These are phyloP conservation scores for Tupiocoris notatus DNA, from an alignment of 2,888 invertebrate genomes.

Conservation along the genomic window DNA sequence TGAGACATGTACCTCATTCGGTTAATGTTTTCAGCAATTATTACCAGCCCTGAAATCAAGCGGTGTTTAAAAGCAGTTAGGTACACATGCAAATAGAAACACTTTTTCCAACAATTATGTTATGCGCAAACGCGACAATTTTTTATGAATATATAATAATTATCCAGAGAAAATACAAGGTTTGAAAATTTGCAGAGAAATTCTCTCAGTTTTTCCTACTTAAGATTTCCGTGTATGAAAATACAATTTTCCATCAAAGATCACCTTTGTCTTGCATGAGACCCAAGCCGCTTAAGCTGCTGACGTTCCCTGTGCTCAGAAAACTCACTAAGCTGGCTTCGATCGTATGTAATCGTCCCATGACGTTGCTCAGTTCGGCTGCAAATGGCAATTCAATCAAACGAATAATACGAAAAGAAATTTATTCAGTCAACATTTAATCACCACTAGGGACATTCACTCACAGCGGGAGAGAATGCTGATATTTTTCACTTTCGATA, in stretches of 20 bases:
- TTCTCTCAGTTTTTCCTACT: not conserved
- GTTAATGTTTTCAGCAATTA: slow-evolving; percentile 95
- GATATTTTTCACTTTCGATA: slow-evolving; percentile 58
- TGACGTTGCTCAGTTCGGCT: slow-evolving; percentile 54
- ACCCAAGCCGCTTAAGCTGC: slow-evolving; percentile 68
- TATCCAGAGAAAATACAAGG: not conserved
- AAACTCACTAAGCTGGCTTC: slow-evolving; percentile 73
- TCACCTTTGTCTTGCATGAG: slow-evolving; percentile 68
- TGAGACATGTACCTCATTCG: slow-evolving; percentile 95
- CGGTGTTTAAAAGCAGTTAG: too few species aligned
- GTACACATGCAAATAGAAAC: too few species aligned
- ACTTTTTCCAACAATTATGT: too few species aligned
- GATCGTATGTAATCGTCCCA: slow-evolving; percentile 52
- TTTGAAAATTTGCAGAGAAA: not conserved
- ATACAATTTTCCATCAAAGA: not conserved
- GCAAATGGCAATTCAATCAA: too few species aligned
- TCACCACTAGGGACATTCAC: not conserved
- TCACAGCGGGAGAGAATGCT: slow-evolving; percentile 52
- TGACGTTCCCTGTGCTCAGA: slow-evolving; percentile 87
- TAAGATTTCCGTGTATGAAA: not conserved
- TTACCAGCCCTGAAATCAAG: slow-evolving; percentile 74
- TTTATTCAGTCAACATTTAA: not conserved
- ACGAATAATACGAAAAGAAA: too few species aligned
- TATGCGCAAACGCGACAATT: too few species aligned
- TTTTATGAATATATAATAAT: too few species aligned